Evolutionary conservation across 2,113 vertebrate genomes (phyloP).

Genomic region (Pomatostomus ruficeps): DNA sequence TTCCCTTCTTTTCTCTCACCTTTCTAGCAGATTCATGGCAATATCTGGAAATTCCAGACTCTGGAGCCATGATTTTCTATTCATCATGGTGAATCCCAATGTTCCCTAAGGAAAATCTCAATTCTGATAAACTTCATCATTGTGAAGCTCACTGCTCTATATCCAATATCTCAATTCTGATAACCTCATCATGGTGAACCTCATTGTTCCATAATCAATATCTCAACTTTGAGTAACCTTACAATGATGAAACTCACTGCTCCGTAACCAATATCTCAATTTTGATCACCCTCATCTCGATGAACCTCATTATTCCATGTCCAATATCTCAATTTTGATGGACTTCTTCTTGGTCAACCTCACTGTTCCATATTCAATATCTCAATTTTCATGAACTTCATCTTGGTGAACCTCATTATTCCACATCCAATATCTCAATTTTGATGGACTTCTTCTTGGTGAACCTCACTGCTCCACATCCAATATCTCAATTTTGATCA

Average conservation of each 20-base stretch:
- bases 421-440: background rate
- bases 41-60: background rate
- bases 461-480: background rate
- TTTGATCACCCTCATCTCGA: background rate
- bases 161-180: background rate
- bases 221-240: background rate
- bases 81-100: background rate
- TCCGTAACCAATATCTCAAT: background rate
- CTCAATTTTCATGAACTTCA: background rate
- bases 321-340: background rate
- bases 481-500: background rate
- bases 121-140: background rate
- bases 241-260: background rate
- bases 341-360: rapidly evolving
- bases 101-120: background rate
- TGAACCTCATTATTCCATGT: background rate
- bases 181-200: background rate
- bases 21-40: background rate
- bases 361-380: background rate
- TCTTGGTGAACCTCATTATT: rapidly evolving
- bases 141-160: background rate
- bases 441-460: background rate
- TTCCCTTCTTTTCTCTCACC: background rate
- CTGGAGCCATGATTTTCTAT: background rate
- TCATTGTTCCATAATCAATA: background rate